Evolutionary conservation across 1,140 invertebrate genomes (phyloP), one percentile per base, ranked within the genome.

Genomic region (Drosophila kurseongensis): DNA sequence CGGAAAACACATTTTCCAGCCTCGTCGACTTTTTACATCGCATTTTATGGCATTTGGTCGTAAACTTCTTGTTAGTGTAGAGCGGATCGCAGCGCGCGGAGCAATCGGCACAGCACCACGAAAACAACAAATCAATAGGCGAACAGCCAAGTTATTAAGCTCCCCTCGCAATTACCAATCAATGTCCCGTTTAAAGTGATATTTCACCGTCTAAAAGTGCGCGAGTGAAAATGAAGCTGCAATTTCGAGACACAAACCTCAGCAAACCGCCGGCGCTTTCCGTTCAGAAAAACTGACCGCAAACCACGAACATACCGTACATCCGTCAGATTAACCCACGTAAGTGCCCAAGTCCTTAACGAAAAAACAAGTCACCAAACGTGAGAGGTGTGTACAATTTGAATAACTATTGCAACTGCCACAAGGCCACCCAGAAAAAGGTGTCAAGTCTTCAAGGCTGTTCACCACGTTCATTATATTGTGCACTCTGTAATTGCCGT

Each of bases 1-100:
- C 76, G 85, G 79, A 91, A 91, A 91, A 90, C 75, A 86, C 78
- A 91, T 91, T 91, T 91, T 91, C 81, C 91, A 91, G 86, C 88
- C 84, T 92, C 88, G 80, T 91, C 79, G 81, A 80, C 84, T 86
- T 91, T 91, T 92, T 91, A 92, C 84, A 91, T 84, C 84, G 85
- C 89, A 86, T 86, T 92, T 92, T 91, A 92, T 92, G 88, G 84
- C 91, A 92, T 92, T 92, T 88, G 90, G 91, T 91, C 91, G 77
- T 92, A 91, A 92, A 92, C 91, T 92, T 90, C 91, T 90, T 91
- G 90, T 91, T 91, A 81, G 90, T 91, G 80, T 91, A 79, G 90
- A 91, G 91, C 88, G 91, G 90, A 89, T 89, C 81, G 88, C 81
- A 90, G 80, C 63, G 77, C 58, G 62, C 69, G 71, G 51, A 75